Conservation (phyloP, 2,888 invertebrate genomes). For the Scaptomyza polygonia region DNA sequence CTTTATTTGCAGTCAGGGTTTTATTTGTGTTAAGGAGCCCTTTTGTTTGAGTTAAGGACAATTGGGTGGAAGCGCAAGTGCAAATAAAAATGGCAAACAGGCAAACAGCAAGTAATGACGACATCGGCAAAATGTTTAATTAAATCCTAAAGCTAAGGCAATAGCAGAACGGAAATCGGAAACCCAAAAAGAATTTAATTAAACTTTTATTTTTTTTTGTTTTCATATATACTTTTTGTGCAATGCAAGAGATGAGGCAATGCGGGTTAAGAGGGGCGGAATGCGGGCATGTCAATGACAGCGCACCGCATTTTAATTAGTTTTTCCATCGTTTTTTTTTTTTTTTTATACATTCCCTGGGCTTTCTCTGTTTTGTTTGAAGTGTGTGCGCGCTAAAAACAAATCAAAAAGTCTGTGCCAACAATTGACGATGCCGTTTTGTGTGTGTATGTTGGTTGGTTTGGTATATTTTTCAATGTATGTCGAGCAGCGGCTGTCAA, state of each 20-base stretch:
- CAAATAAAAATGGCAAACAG: constrained; percentile 42
- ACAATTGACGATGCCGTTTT: constrained; percentile 61
- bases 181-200: constrained; percentile 74
- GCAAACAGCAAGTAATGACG: constrained; percentile 24
- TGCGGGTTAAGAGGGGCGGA: constrained; percentile 1
- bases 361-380: constrained; percentile 2
- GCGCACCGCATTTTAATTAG: constrained; percentile 77
- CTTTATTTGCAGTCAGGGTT: constrained; percentile 24
- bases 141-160: constrained; percentile 50
- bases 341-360: too few relatives aligned
- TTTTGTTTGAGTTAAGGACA: constrained; percentile 24
- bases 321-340: constrained; percentile 43
- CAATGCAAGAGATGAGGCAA: not conserved
- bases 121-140: constrained; percentile 72
- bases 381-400: constrained; percentile 44
- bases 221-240: constrained; percentile 11
- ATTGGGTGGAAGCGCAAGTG: constrained; percentile 5
- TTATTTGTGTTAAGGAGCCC: constrained; percentile 40
- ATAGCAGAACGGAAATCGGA: constrained; percentile 61
- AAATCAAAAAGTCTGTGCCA: constrained; percentile 65
- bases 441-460: constrained; percentile 8
- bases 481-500: constrained; percentile 64
- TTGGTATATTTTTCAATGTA: constrained; percentile 38
- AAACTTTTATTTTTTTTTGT: constrained; percentile 64
- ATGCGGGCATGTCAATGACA: constrained; percentile 41